These are phyloP conservation scores for Trachelus troglodyta DNA, from an alignment of 2,888 invertebrate species.

Conservation along the genomic window DNA sequence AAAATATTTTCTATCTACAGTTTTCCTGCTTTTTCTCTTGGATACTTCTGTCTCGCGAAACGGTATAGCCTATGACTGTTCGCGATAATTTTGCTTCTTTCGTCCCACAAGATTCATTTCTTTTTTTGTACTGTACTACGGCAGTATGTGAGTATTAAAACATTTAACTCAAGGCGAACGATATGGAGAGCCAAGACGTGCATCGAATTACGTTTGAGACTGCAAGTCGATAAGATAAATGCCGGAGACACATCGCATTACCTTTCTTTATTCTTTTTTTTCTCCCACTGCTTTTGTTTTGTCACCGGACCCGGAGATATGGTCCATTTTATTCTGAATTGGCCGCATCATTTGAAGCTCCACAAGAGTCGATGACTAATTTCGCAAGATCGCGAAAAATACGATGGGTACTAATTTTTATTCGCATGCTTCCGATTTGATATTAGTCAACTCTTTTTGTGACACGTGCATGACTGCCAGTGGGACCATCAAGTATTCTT, in stretches of 20 bases:
- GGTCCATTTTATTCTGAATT: background rate
- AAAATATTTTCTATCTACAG: background rate
- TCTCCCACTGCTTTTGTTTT: background rate
- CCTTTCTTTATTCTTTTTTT: background rate
- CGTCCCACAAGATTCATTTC: background rate
- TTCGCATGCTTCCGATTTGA: background rate
- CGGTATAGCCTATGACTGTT: background rate
- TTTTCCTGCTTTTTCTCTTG: background rate
- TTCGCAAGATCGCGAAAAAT: background rate
- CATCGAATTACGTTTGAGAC: background rate
- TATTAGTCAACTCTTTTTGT: background rate
- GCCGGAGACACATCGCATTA: background rate
- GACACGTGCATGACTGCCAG: background rate
- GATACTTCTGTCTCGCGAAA: background rate
- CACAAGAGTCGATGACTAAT: background rate
- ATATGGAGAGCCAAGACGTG: background rate
- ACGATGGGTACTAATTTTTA: background rate
- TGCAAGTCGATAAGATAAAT: background rate
- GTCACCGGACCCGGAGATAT: background rate
- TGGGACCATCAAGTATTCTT: background rate
- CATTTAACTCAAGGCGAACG: background rate
- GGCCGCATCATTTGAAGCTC: background rate
- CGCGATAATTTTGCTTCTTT: background rate
- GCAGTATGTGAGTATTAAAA: background rate
- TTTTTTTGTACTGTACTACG: too few relatives aligned